Conservation (phyloP, 2,797 vertebrate genomes). For the Meriones psammophilus region DNA sequence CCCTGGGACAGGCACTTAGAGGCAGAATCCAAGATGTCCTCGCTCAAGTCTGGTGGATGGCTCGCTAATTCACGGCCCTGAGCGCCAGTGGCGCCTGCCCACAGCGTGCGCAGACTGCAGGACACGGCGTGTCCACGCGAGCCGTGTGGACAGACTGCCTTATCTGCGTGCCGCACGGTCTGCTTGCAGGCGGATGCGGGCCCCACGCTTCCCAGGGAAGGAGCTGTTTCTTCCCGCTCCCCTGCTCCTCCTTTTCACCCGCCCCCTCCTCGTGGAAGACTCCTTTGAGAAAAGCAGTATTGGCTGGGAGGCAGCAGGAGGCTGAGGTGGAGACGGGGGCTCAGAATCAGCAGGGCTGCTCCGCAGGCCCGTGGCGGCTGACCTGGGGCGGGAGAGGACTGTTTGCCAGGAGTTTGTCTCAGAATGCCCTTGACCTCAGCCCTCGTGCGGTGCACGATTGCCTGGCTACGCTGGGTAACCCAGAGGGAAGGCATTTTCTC, state of each 20-base stretch:
- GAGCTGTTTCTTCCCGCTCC: not conserved
- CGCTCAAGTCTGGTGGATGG: not conserved
- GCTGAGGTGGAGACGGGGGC: not conserved
- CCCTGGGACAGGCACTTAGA: not conserved
- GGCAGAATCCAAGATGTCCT: not conserved
- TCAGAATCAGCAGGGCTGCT: not conserved
- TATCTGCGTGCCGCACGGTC: not conserved
- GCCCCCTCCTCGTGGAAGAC: slow-evolving; percentile 6
- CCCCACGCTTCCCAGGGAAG: slow-evolving; percentile 40
- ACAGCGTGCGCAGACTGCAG: not conserved
- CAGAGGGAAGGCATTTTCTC: not conserved
- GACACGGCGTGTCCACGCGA: not conserved
- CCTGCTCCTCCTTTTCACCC: slow-evolving; percentile 18
- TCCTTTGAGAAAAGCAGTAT: not conserved
- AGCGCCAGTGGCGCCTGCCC: not conserved
- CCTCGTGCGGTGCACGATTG: not conserved
- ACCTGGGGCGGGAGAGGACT: not conserved
- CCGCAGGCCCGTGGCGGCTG: not conserved
- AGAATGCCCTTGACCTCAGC: slow-evolving; percentile 37
- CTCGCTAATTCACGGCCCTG: not conserved
- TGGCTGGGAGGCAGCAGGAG: not conserved
- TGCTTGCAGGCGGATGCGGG: slow-evolving; percentile 49
- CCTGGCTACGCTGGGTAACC: not conserved
- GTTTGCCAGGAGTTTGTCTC: not conserved
- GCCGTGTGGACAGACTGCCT: not conserved